Evolutionary conservation across 1,140 invertebrate genomes (phyloP), one percentile per base, ranked within the genome.

Genomic region (Cheumatopsyche charites): DNA sequence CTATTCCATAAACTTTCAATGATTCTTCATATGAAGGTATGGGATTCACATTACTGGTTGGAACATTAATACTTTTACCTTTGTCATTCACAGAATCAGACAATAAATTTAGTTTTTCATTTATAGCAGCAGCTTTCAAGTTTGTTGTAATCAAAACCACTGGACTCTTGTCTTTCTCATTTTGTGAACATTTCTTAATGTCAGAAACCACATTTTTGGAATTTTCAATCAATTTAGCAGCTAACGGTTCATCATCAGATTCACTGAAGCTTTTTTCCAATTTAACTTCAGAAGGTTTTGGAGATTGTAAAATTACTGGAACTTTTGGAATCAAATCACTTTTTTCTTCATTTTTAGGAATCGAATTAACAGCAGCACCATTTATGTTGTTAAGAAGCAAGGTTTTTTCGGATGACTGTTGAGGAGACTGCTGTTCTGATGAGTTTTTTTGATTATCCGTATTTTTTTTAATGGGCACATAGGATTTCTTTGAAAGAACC

Each of bases 241-340:
- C 83, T 58, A 88, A 71, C 19, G 86, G 86, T 77, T 88, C 86
- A 75, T 88, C 86, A 77, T 88, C 86, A 13, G 86, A 87, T 77
- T 87, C 86, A 77, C 84, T 87, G 62, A 87, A 87, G 74, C 79
- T 84, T 75, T 80, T 80, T 62, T 82, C 80, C 21, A 80, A 73
- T 76, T 84, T 82, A 11, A 17, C 41, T 26, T 66, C 43, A 12
- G 15, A 43, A 9, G 7, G 26, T 47, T 47, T 66, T 2, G 17
- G 25, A 9, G 55, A 25, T 2, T 21, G 21, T 21, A 9, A 15
- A 15, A 15, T 25, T 21, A 47, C 19, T 2, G 23, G 23, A 1
- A 17, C 47, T 23, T 9, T 26, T n/a, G 4, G 11, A 41, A 2
- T 65, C 25, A 17, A 2, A 29, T 29, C 36, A 9, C 11, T 21